A percentile compares a stretch with the other conserved stretches of the same genome.
phyloP scores from a whole-genome alignment of 1,140 invertebrate genomes.

The Drosophila sp. region DNA sequence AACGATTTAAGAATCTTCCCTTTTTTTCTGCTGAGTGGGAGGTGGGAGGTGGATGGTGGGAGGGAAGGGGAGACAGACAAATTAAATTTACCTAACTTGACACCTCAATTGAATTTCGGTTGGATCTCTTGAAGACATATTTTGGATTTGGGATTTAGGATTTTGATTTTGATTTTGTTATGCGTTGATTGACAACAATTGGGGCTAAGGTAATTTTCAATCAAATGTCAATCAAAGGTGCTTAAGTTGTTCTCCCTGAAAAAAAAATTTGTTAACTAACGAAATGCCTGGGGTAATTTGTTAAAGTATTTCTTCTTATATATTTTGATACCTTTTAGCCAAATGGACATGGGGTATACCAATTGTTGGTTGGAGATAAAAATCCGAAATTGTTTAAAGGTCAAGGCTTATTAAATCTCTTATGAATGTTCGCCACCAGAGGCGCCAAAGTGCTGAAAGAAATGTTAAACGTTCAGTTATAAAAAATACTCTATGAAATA shows the following conservation, averaged over 20 bases:
- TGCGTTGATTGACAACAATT: conserved; percentile 21
- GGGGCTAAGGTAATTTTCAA: conserved; percentile 29
- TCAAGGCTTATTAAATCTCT: too few species aligned
- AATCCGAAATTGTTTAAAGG: too few species aligned
- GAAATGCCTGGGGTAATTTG: conserved; percentile 30
- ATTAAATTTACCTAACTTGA: conserved; percentile 27
- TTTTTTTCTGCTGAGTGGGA: not conserved
- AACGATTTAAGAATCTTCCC: conserved; percentile 12
- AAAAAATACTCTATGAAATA: too few species aligned
- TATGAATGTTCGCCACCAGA: too few species aligned
- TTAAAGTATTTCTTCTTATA: conserved; percentile 17
- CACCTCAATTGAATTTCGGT: conserved; percentile 26
- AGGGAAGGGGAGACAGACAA: not conserved
- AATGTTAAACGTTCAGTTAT: too few species aligned
- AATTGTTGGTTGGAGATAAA: too few species aligned
- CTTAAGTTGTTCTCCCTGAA: conserved; percentile 4
- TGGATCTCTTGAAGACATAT: conserved; percentile 7
- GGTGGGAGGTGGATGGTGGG: too few species aligned
- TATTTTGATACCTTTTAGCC: not conserved
- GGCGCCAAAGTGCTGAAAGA: too few species aligned
- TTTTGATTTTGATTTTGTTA: conserved; percentile 21
- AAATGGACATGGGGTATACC: not conserved
- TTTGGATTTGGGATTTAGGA: conserved; percentile 10
- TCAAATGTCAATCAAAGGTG: conserved; percentile 30
- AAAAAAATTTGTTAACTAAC: conserved; percentile 21